These are phyloP conservation scores for Centropyge bicolor DNA, from an alignment of 2,797 vertebrate genomes.

Conservation along the genomic window DNA sequence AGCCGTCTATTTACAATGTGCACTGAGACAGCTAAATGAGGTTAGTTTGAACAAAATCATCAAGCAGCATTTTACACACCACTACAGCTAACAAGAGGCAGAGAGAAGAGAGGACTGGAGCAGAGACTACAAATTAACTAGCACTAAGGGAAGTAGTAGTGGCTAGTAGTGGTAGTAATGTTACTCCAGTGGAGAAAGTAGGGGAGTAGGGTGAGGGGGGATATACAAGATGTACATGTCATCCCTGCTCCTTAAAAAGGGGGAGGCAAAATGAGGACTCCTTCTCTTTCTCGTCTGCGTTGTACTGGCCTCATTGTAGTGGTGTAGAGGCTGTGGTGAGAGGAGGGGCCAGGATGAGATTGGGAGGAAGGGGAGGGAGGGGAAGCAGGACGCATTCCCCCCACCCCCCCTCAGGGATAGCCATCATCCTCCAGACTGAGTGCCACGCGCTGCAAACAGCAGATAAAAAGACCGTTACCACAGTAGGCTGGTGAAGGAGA, in stretches of 20 bases:
- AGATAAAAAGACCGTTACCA: constrained; percentile 84
- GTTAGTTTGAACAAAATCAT: constrained; percentile 81
- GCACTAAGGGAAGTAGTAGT: constrained; percentile 59
- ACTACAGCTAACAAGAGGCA: constrained; percentile 67
- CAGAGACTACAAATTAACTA: constrained; percentile 61
- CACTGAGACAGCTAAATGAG: constrained; percentile 65
- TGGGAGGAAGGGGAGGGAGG: constrained; percentile 13
- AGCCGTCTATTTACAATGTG: constrained; percentile 69
- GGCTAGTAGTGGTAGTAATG: constrained; percentile 77
- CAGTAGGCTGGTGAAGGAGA: constrained; percentile 40
- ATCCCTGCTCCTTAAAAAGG: constrained; percentile 61
- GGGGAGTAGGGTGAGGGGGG: constrained; percentile 19
- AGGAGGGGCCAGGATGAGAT: constrained; percentile 63
- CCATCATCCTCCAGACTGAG: constrained; percentile 97
- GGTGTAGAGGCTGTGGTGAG: constrained; percentile 70
- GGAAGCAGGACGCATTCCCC: constrained; percentile 44
- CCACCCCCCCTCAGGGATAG: constrained; percentile 90
- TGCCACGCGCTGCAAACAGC: constrained; percentile 94
- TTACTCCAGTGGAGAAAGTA: constrained; percentile 63
- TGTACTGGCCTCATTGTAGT: constrained; percentile 75
- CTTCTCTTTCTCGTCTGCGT: constrained; percentile 74
- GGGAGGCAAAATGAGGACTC: constrained; percentile 59
- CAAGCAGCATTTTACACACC: constrained; percentile 74
- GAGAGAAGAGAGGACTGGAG: constrained; percentile 63
- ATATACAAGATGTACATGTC: constrained; percentile 51